Evolutionary conservation across 2,888 invertebrate genomes (phyloP), one percentile per base, ranked within the genome.

Genomic region (Erebia ligea): DNA sequence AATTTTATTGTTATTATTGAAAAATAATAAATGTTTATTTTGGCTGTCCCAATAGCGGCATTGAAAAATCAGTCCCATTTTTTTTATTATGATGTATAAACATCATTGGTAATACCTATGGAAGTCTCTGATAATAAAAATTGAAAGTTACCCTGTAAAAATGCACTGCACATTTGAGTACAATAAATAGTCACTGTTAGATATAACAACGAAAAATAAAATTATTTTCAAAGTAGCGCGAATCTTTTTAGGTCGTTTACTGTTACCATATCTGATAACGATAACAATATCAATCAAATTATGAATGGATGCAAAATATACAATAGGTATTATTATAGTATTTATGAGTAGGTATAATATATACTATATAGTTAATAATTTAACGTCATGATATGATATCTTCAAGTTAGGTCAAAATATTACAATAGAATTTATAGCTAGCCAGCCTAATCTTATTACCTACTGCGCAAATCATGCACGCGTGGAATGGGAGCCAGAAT

Each of bases 1-100:
- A 64, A n/a, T 65, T 54, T 65, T 66, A 56, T 66, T 42, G 13
- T 64, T 21, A 42, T 62, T 19, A 13, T 62, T 62, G 62, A 48
- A 9, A 48, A 62, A 48, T 61, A 45, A 61, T 61, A 40, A 17
- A 59, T 34, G 6, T 48, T 62, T 21, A 11, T 62, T 48, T 62
- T 19, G 19, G 10, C 45, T 45, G 42, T n/a, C 61, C 19, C 8
- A 45, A 42, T 45, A 19, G 61, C 42, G 61, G 13, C 61, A 19
- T 19, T 10, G 42, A 34, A 34, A 9, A 58, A 58, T n/a, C 52
- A 52, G 52, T 52, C 17, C 17, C 9, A 52, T 9, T 52, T 17
- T 5, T 17, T 17, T n/a, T n/a, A n/a, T n/a, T n/a, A n/a, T n/a
- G n/a, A n/a, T n/a, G n/a, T n/a, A n/a, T n/a, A n/a, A n/a, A n/a